Evolutionary conservation across 2,113 vertebrate species (phyloP).

Genomic region (Ciconia boyciana): DNA sequence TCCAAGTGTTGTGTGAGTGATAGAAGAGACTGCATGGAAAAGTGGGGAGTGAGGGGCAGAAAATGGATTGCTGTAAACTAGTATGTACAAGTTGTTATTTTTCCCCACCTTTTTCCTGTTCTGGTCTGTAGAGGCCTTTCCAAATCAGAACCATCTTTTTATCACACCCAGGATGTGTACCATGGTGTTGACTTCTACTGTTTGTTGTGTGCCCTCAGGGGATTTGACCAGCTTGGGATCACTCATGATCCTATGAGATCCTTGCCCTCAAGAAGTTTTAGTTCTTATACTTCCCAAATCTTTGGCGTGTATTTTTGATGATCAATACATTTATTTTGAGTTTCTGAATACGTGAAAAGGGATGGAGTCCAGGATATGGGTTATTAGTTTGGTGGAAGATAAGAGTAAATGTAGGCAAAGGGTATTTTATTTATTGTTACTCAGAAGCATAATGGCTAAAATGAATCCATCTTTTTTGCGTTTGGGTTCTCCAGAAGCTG

Average conservation of each 20-base stretch:
- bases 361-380: not conserved
- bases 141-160: not conserved
- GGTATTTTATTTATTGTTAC: not conserved
- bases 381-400: not conserved
- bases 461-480: not conserved
- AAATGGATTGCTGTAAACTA: not conserved
- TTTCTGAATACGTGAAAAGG: not conserved
- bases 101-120: not conserved
- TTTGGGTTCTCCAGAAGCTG: not conserved
- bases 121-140: not conserved
- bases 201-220: not conserved
- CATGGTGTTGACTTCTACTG: fast-evolving
- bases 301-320: not conserved
- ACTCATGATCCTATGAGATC: not conserved
- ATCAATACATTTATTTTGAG: not conserved
- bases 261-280: not conserved
- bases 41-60: not conserved
- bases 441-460: not conserved
- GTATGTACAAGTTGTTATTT: not conserved
- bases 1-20: not conserved
- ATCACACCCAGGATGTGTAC: not conserved
- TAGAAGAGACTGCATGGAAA: not conserved
- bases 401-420: not conserved
- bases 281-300: not conserved
- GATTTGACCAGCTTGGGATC: not conserved